Conservation (phyloP, 2,888 invertebrate genomes). For the Aphidoletes aphidimyza region DNA sequence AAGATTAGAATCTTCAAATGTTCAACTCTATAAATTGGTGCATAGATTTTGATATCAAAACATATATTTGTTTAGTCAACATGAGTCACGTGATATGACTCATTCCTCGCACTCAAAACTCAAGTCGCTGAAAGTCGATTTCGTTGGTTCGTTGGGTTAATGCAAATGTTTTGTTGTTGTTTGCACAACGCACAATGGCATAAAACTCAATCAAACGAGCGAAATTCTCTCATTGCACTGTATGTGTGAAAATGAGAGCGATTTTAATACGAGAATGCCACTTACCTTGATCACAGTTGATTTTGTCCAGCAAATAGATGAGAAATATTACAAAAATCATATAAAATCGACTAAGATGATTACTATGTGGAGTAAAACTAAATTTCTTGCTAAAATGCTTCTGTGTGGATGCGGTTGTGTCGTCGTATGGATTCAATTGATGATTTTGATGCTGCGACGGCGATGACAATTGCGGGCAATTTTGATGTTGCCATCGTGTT, state of each 20-base stretch:
- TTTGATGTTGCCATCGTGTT: not conserved
- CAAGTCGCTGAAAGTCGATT: no score
- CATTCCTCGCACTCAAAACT: no score
- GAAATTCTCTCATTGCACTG: no score
- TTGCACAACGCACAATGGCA: no score
- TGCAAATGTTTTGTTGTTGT: no score
- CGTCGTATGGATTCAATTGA: not conserved
- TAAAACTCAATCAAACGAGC: no score
- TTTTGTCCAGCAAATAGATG: slow-evolving; percentile 42
- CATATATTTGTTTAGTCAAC: no score
- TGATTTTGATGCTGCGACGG: not conserved
- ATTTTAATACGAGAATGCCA: not conserved
- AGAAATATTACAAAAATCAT: slow-evolving; percentile 39
- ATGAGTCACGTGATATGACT: not conserved
- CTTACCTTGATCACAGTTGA: slow-evolving; percentile 53
- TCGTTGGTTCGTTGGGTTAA: no score
- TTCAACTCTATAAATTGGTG: no score
- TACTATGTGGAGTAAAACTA: slow-evolving; percentile 30
- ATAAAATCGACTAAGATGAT: slow-evolving; percentile 41
- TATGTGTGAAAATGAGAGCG: not conserved
- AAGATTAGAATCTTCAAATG: no score
- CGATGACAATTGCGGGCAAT: not conserved
- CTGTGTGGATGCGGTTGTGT: not conserved
- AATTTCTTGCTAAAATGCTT: slow-evolving; percentile 53
- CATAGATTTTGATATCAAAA: no score